Evolutionary conservation across 2,797 vertebrate species (phyloP).

Genomic region (Mycteria americana): DNA sequence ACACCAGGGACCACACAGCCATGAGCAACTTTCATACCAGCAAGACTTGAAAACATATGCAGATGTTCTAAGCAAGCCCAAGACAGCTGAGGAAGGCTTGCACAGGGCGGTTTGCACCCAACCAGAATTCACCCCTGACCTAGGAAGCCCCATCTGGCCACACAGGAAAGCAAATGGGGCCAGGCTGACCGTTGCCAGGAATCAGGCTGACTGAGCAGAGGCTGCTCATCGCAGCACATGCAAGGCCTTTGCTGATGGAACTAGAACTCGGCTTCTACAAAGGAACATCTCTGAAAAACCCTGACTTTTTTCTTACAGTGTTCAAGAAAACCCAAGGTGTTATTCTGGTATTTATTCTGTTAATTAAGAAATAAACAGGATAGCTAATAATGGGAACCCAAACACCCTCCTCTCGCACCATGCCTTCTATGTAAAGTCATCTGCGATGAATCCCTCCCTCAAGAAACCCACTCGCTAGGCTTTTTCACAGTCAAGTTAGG

Average conservation of each 20-base stretch:
- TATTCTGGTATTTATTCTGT: not conserved
- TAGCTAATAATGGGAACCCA: not conserved
- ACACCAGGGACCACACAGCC: not conserved
- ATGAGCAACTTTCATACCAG: not conserved
- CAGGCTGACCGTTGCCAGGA: not conserved
- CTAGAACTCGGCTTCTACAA: not conserved
- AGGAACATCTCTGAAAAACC: not conserved
- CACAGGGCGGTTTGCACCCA: too few species aligned
- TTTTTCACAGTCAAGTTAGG: not conserved
- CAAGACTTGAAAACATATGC: accelerated
- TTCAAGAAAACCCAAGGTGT: not conserved
- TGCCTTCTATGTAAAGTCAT: accelerated
- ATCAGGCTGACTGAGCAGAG: accelerated
- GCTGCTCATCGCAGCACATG: not conserved
- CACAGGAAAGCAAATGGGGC: not conserved
- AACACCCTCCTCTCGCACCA: not conserved
- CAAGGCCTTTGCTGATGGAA: not conserved
- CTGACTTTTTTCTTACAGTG: not conserved
- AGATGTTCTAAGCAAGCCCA: not conserved
- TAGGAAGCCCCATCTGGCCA: accelerated
- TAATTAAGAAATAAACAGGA: not conserved
- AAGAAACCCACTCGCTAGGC: not conserved
- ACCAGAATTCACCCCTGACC: not conserved
- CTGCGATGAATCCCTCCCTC: not conserved
- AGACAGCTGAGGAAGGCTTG: not conserved